A percentile compares a stretch with the other conserved stretches of the same genome.
These are phyloP conservation scores for Tenthredo amoena DNA, from an alignment of 2,888 invertebrate species.

Conservation along the genomic window DNA sequence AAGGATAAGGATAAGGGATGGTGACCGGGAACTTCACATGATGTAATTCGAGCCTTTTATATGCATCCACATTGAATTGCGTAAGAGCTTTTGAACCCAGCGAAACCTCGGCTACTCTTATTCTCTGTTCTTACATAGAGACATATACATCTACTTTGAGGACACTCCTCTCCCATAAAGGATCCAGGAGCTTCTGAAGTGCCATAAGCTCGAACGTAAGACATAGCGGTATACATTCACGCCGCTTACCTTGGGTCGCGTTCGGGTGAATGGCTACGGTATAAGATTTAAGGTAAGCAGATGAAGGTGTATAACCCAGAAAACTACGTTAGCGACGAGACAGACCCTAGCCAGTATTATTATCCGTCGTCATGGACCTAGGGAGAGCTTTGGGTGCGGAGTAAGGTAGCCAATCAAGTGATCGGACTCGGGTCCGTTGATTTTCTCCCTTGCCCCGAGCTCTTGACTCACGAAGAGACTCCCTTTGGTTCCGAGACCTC, in stretches of 20 bases:
- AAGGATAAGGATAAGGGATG: constrained; percentile 7
- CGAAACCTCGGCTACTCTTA: background rate
- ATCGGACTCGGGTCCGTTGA: constrained; percentile 49
- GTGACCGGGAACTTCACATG: constrained; percentile 28
- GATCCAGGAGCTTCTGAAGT: constrained; percentile 12
- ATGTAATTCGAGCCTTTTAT: constrained; percentile 14
- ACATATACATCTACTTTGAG: background rate
- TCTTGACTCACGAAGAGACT: constrained; percentile 20
- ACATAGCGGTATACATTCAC: constrained; percentile 4
- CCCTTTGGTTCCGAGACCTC: constrained; percentile 33
- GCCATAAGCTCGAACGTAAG: background rate
- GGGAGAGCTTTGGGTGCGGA: constrained; percentile 48
- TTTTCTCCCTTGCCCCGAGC: constrained; percentile 34
- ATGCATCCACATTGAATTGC: constrained; percentile 26
- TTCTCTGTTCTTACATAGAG: background rate
- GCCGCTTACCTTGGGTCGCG: background rate
- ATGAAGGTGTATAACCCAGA: constrained; percentile 17
- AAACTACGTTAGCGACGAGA: constrained; percentile 41
- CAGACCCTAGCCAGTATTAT: constrained; percentile 38
- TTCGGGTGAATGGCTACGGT: constrained; percentile 29
- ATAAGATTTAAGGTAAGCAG: constrained; percentile 31
- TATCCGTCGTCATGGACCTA: constrained; percentile 42
- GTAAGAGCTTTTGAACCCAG: constrained; percentile 4
- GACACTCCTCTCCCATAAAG: background rate
- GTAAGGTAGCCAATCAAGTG: constrained; percentile 51